Percentiles rank a stretch among this genome's conserved stretches.
phyloP scores from a whole-genome alignment of 2,113 vertebrate genomes.

The Catharus fuscescens region DNA sequence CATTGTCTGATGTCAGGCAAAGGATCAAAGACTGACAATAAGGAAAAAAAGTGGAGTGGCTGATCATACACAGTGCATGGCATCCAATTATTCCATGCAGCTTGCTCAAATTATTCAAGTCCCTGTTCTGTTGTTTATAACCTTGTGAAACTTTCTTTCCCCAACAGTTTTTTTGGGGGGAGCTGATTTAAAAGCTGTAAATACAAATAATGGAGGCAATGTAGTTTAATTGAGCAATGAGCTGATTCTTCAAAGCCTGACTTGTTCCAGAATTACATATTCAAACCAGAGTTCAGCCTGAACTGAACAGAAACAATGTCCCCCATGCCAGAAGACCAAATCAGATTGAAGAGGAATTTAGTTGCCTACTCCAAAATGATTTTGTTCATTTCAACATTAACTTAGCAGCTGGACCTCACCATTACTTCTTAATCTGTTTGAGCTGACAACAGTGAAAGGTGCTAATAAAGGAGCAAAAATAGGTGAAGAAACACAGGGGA shows the following conservation, averaged over 20 bases:
- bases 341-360: not conserved
- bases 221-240: not conserved
- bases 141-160: not conserved
- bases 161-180: not conserved
- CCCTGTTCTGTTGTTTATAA: not conserved
- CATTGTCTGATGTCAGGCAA: not conserved
- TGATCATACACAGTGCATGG: not conserved
- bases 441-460: slow-evolving; percentile 38
- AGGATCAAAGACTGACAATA: slow-evolving; percentile 6
- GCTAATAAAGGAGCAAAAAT: slow-evolving; percentile 52
- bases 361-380: not conserved
- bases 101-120: slow-evolving; percentile 5
- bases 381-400: slow-evolving; percentile 34
- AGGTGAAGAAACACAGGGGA: not conserved
- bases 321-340: not conserved
- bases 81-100: slow-evolving; percentile 30
- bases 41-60: not conserved
- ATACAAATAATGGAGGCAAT: not conserved
- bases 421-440: slow-evolving; percentile 43
- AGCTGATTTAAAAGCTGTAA: not conserved
- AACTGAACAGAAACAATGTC: not conserved
- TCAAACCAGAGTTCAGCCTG: not conserved
- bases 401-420: slow-evolving; percentile 28
- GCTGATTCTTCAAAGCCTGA: not conserved
- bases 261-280: not conserved